Base-by-base conservation (phyloP, 64 coral and sea anemone species). In the Hydrozoanthus tunicans region DNA sequence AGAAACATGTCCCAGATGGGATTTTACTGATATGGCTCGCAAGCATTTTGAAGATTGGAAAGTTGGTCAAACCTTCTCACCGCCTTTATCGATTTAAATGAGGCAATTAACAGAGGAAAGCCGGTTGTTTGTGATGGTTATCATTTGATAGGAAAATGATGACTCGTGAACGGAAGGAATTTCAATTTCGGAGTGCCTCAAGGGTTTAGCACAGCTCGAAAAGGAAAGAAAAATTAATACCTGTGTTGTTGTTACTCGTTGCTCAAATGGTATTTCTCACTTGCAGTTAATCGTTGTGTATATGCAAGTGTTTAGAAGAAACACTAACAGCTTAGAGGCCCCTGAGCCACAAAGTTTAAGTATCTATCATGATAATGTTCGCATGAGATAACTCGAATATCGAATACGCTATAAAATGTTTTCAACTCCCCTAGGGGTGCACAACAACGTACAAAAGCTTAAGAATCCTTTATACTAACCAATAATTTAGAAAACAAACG, bases 21-120 rank as follows among this genome's bases (percentile, higher is more conserved):
- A 3, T 58, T 59, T 59, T 4, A 58, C 84, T 83, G 84, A 88
- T 88, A 88, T 61, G 54, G 9, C 14, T 9, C 54, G 24, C 62
- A 72, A 59, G 25, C 84, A 20, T 9, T 24, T 74, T 56, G 10
- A 88, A 82, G 59, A 32, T 65, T 53, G 60, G 26, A 65, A 26
- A 43, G 32, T 43, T 43, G 32, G 32, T 43, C 71, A 74, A 60
- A 88, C 56, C 24, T 27, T 73, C 5, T 11, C 69, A 88, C 84
- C 25, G 84, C 69, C 70, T 88, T 88, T 74, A 88, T 88, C 84
- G 56, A 56, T 58, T 58, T 88, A 88, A 74, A 70, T 88, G 54
- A 88, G n/a, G 54, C 84, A 88, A 88, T 88, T 88, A 88, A 58
- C 68, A 88, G 26, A 74, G 12, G 69, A 88, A 75, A 88, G 74